Evolutionary conservation across 2,888 invertebrate species (phyloP), one percentile per base, ranked within the genome.

Genomic region (Adineta ricciae): DNA sequence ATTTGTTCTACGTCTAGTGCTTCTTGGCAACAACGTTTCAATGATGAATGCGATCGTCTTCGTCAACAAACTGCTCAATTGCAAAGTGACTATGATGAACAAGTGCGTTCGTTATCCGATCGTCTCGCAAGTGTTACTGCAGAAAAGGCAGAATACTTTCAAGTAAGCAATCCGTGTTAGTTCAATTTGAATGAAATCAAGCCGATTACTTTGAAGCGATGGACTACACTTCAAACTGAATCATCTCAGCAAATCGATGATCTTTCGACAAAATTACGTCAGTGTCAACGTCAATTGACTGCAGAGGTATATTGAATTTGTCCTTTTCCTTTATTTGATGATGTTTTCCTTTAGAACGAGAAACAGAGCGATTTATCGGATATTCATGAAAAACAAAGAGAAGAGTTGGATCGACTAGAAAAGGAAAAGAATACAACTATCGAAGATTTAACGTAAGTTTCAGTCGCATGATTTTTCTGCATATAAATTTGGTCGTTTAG

Each of bases 221-320:
- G 21, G 24, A 78, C 38, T 78, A 41, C 9, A 14, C 78, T 78
- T 78, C 78, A 78, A 78, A 78, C 21, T 36, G 78, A 78, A n/a
- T 78, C 78, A 41, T 32, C 41, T n/a, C 9, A 19, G 14, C 21
- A 83, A 41, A 46, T 85, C 32, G 24, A 49, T 0, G 78, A 85
- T 21, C 64, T 88, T 50, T 88, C 88, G 86, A 83, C 83, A 21
- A 87, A 88, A 83, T 87, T 89, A 54, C 86, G 87, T 38, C 88
- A 88, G 83, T 86, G 88, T 84, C 85, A 89, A 11, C 86, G 84
- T 1, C 86, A 84, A n/a, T 87, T 89, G 64, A 87, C n/a, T 78
- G 41, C 24, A 78, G 24, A 78, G 4, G 78, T 41, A n/a, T 0
- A 14, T 78, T 78, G 0, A 41, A 78, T n/a, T 24, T n/a, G 1